Conservation (phyloP, 2,888 invertebrate genomes). For the Eupeodes luniger region DNA sequence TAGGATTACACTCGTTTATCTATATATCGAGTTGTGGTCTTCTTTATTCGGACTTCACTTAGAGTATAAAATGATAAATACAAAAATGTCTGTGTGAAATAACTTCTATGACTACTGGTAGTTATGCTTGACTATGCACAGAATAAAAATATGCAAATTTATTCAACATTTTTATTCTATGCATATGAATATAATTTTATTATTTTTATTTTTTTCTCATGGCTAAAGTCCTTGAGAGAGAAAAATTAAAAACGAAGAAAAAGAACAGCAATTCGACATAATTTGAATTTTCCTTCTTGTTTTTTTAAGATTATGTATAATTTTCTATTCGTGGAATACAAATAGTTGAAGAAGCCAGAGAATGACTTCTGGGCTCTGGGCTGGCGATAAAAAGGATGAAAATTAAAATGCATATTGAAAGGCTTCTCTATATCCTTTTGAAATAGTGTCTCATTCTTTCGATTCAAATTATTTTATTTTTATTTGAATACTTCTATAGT, state of each 20-base stretch:
- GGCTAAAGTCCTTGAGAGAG: not conserved
- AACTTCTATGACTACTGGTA: too few relatives aligned
- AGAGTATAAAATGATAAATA: not conserved
- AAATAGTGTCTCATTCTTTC: constrained; percentile 24
- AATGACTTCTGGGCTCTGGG: constrained; percentile 47
- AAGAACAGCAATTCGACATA: constrained; percentile 13
- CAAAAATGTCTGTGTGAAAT: not conserved
- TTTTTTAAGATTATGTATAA: not conserved
- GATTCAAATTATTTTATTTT: constrained; percentile 64
- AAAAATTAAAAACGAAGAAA: not conserved
- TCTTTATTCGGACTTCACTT: too few relatives aligned
- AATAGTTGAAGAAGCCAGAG: constrained; percentile 13
- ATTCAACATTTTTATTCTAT: constrained; percentile 39
- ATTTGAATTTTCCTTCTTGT: constrained; percentile 35
- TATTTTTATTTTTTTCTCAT: constrained; percentile 4
- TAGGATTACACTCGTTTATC: constrained; percentile 54
- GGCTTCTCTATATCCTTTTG: constrained; percentile 39
- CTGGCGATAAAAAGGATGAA: constrained; percentile 12
- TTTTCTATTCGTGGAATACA: constrained; percentile 11
- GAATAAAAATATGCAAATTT: constrained; percentile 68
- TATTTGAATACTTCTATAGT: constrained; percentile 45
- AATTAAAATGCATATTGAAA: constrained; percentile 29
- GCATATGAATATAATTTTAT: constrained; percentile 63
- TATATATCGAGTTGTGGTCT: constrained; percentile 33
- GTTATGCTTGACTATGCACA: not conserved